Conservation (phyloP, 2,888 invertebrate species). For the Hirtodrosophila confusa region DNA sequence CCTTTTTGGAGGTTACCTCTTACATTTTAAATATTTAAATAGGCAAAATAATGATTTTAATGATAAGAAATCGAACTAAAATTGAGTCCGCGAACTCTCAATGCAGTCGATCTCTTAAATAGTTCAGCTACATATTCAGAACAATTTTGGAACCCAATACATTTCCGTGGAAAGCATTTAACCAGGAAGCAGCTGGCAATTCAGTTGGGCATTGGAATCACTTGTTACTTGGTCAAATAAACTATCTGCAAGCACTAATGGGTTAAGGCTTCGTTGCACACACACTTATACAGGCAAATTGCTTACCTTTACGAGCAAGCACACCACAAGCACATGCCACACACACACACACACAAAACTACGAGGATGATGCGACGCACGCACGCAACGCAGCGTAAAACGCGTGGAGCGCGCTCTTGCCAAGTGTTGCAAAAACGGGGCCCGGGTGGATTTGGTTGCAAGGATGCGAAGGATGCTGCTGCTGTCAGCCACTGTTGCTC, state of each 20-base stretch:
- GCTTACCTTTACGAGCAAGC: constrained; percentile 52
- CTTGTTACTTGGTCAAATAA: too few relatives aligned
- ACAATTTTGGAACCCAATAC: too few relatives aligned
- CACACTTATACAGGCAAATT: constrained; percentile 29
- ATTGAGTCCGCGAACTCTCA: too few relatives aligned
- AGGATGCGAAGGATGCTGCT: constrained; percentile 30
- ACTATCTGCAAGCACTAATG: not conserved
- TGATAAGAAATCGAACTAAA: too few relatives aligned
- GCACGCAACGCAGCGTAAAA: constrained; percentile 51
- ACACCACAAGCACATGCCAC: constrained; percentile 15
- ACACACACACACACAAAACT: constrained; percentile 25
- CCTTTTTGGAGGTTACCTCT: too few relatives aligned
- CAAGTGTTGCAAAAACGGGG: constrained; percentile 49
- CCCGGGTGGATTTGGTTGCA: constrained; percentile 62
- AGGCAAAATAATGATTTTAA: too few relatives aligned
- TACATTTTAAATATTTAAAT: too few relatives aligned
- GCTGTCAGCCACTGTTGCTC: constrained; percentile 34
- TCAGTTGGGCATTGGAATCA: not conserved
- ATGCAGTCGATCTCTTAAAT: too few relatives aligned
- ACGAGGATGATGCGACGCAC: constrained; percentile 43
- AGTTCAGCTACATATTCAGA: too few relatives aligned
- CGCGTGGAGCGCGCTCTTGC: constrained; percentile 28
- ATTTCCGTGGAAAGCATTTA: not conserved
- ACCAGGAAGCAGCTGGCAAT: constrained; percentile 1
- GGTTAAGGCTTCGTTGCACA: constrained; percentile 22